Percentiles rank a stretch among this genome's conserved stretches.
These are phyloP conservation scores for Noctilio leporinus DNA, from an alignment of 2,113 vertebrate genomes.

Conservation along the genomic window DNA sequence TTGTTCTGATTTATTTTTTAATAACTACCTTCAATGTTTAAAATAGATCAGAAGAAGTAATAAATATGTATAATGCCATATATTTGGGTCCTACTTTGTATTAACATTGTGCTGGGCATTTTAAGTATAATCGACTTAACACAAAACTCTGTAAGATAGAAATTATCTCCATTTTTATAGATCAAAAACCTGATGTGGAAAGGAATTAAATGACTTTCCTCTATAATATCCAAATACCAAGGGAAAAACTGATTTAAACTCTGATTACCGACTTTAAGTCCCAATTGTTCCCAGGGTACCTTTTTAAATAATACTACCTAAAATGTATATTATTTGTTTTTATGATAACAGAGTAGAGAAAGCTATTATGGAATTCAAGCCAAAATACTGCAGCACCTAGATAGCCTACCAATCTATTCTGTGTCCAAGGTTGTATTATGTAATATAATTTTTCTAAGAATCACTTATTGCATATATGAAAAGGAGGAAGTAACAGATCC, in stretches of 20 bases:
- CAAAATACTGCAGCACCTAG: not conserved
- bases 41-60: not conserved
- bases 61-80: not conserved
- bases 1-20: not conserved
- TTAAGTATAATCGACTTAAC: not conserved
- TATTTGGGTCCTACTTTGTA: not conserved
- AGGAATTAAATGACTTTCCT: not conserved
- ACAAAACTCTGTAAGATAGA: not conserved
- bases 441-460: not conserved
- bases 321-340: not conserved
- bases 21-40: not conserved
- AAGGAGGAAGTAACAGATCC: not conserved
- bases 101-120: not conserved
- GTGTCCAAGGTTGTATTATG: not conserved
- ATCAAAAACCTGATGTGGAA: not conserved
- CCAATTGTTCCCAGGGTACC: not conserved
- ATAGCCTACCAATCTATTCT: not conserved
- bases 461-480: not conserved
- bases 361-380: not conserved
- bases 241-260: not conserved
- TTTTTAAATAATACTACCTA: not conserved
- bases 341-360: not conserved
- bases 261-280: not conserved
- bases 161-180: not conserved
- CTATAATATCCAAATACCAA: not conserved